Conservation (phyloP, 37 sponge, comb jelly and placozoan species). For the Oopsacas minuta region DNA sequence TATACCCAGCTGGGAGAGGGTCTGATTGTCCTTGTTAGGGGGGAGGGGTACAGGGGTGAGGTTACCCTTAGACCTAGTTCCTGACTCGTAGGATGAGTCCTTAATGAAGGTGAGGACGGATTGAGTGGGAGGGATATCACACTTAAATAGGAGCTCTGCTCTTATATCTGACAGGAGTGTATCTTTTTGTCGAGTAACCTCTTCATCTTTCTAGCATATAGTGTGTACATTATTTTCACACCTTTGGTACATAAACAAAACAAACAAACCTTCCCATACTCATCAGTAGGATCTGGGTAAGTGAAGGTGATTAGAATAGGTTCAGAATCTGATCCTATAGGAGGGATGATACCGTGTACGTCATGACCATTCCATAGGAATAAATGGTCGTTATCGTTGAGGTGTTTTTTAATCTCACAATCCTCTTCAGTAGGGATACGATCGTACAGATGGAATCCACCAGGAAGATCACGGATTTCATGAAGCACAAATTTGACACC, state of each 20-base stretch:
- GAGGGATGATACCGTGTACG: conserved; percentile 27
- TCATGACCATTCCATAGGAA: conserved; percentile 47
- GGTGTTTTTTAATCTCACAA: conserved; percentile 1
- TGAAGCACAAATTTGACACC: conserved; percentile 20
- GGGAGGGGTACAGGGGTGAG: conserved; percentile 5
- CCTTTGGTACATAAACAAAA: neutral
- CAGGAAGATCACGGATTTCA: conserved; percentile 40
- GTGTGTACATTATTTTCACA: neutral
- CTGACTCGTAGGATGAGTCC: neutral
- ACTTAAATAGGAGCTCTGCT: neutral
- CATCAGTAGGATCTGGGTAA: conserved; percentile 26
- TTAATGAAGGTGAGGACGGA: neutral
- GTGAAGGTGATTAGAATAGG: conserved; percentile 48
- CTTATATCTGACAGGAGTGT: neutral
- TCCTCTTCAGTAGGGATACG: conserved; percentile 16
- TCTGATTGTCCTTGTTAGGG: neutral
- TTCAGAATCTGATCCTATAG: conserved; percentile 30
- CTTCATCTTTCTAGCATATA: neutral
- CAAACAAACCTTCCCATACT: neutral
- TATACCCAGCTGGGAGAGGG: neutral
- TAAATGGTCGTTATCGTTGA: conserved; percentile 30
- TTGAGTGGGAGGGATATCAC: neutral
- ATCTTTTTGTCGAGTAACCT: neutral
- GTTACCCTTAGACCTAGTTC: neutral
- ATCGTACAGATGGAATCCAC: conserved; percentile 57